These are phyloP conservation scores for Thermophis baileyi DNA, from an alignment of 2,113 vertebrate genomes.

Conservation along the genomic window DNA sequence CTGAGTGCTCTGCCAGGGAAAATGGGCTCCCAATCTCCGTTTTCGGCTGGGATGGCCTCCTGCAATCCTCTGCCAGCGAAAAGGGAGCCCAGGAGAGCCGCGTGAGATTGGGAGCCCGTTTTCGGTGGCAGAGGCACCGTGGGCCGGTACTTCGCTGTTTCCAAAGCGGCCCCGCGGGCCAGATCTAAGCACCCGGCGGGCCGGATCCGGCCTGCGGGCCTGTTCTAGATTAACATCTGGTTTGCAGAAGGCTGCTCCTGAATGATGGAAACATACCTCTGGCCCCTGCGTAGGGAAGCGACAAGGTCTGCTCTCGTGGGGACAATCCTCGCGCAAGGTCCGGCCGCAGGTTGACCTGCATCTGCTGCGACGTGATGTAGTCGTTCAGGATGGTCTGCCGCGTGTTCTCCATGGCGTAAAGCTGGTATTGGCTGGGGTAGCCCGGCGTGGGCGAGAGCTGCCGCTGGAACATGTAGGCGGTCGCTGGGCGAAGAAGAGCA, in stretches of 20 bases:
- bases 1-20: too few species aligned
- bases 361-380: constrained; percentile 99
- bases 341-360: constrained; percentile 92
- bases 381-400: constrained; percentile 98
- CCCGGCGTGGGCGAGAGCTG: constrained; percentile 90
- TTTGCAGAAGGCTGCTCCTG: not conserved
- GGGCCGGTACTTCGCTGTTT: too few species aligned
- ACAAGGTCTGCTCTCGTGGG: constrained; percentile 85
- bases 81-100: too few species aligned
- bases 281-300: constrained; percentile 83
- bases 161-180: too few species aligned
- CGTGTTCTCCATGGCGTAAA: constrained; percentile 98
- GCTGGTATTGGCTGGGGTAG: constrained; percentile 95
- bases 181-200: too few species aligned
- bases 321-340: constrained; percentile 87
- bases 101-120: too few species aligned
- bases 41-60: too few species aligned
- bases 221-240: too few species aligned
- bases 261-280: constrained; percentile 79
- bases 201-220: too few species aligned
- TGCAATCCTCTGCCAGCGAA: too few species aligned
- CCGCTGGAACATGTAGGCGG: constrained; percentile 94
- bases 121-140: too few species aligned
- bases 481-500: constrained; percentile 35
- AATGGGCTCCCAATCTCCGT: too few species aligned